Conservation (phyloP, 2,113 vertebrate species). For the Odocoileus hemionus region DNA sequence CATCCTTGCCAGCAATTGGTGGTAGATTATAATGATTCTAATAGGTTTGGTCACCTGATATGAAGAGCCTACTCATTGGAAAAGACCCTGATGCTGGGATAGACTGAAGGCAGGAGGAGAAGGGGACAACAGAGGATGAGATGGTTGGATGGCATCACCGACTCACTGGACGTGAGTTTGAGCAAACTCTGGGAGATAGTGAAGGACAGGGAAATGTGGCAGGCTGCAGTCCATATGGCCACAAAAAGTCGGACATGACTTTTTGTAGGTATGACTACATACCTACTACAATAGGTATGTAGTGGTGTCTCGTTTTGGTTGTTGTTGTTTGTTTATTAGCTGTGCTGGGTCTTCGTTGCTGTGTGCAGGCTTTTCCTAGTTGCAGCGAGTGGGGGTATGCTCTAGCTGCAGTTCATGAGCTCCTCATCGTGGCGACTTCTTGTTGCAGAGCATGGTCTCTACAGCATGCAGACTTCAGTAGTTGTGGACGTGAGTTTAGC, state of each 20-base stretch:
- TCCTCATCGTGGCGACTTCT: neutral
- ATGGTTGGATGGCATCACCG: neutral
- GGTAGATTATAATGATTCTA: neutral
- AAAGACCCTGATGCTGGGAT: neutral
- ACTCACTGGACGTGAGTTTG: neutral
- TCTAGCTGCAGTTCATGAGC: neutral
- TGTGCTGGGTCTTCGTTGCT: neutral
- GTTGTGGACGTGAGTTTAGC: neutral
- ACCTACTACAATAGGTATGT: neutral
- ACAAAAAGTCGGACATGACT: neutral
- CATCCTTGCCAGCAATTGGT: neutral
- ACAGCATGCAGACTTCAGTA: neutral
- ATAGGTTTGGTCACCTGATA: neutral
- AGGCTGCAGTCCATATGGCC: neutral
- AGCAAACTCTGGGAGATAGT: neutral
- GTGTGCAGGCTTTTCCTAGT: neutral
- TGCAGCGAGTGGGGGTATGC: rapidly evolving
- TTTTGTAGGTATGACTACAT: no score
- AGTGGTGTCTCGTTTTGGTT: neutral
- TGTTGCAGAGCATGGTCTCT: neutral
- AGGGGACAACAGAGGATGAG: neutral
- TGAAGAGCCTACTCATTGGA: neutral
- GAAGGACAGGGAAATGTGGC: neutral
- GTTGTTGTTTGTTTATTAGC: neutral
- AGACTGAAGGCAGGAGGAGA: neutral